Base-by-base conservation (phyloP, 2,113 vertebrate species). In the Salvelinus alpinus region DNA sequence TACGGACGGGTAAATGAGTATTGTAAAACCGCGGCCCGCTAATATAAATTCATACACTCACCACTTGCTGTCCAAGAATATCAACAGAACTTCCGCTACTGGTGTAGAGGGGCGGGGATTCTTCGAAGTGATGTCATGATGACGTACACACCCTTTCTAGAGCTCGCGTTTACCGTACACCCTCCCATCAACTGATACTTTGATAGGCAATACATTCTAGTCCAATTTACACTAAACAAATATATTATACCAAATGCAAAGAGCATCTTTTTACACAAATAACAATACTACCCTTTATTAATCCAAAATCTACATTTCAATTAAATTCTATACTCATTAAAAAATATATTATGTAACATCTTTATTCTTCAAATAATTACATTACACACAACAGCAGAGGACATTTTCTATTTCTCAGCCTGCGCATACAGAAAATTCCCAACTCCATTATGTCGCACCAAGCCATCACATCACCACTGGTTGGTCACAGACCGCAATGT, bases 51-150 rank as follows among this genome's bases (percentile, higher is more conserved):
- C 84, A 88, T 82, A 77, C 87, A 93, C 93, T 94, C 86, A 93
- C 92, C 93, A 85, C 82, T 91, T 82, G 89, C 92, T 91, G 87
- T 92, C 89, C 91, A 88, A 90, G 89, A 54, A 89, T 93, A 90
- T 87, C 88, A 90, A 83, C 92, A 87, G 90, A 89, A 93, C 90
- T 94, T 93, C 92, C 93, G 91, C 83, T 84, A 80, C 81, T 86
- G 79, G 76, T 84, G 80, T 80, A 85, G 85, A 80, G 82, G 76
- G 91, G 88, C 82, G 89, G 83, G 77, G 66, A 3, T 47, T 44
- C 1, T n/a, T 1, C 73, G 18, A 13, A 0, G 16, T 24, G 78
- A 91, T 72, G 89, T 88, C 88, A 86, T 2, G 20, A 2, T 67
- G 38, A 44, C 38, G 29, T 78, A 84, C 85, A 75, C 86, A 80